Evolutionary conservation across 92 coral and sea anemone species (phyloP).

Genomic region (Phymanthus crucifer): DNA sequence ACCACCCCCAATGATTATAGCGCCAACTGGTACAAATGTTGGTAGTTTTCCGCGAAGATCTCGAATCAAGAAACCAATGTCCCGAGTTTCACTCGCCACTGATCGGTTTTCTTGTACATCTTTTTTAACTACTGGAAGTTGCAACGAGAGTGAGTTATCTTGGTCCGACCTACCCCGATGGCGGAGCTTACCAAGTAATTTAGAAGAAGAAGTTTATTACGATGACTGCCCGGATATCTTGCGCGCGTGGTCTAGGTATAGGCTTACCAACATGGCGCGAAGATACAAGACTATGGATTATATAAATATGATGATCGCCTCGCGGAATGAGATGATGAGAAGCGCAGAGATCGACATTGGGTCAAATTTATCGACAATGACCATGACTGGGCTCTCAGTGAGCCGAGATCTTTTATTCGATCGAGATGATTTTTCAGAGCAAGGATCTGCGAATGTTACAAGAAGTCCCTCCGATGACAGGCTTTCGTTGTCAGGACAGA

Average conservation of each 20-base stretch:
- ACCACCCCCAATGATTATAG: constrained; percentile 61
- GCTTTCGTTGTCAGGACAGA: constrained; percentile 58
- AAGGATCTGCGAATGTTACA: constrained; percentile 74
- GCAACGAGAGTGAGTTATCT: constrained; percentile 55
- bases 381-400: constrained; percentile 69
- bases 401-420: constrained; percentile 75
- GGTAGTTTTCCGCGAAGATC: constrained; percentile 60
- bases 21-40: constrained; percentile 52
- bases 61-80: constrained; percentile 71
- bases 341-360: constrained; percentile 57
- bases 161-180: constrained; percentile 67
- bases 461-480: constrained; percentile 84
- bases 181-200: constrained; percentile 84
- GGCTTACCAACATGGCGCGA: constrained; percentile 83
- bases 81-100: constrained; percentile 74
- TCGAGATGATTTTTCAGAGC: constrained; percentile 59
- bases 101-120: constrained; percentile 84
- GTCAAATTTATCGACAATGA: constrained; percentile 66
- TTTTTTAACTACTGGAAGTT: constrained; percentile 68
- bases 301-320: constrained; percentile 75
- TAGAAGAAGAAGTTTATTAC: constrained; percentile 74
- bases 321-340: constrained; percentile 39
- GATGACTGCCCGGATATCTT: constrained; percentile 87
- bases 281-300: constrained; percentile 92
- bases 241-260: constrained; percentile 84